phyloP scores from a whole-genome alignment of 2,888 invertebrate species.

The Conops quadrifasciatus region DNA sequence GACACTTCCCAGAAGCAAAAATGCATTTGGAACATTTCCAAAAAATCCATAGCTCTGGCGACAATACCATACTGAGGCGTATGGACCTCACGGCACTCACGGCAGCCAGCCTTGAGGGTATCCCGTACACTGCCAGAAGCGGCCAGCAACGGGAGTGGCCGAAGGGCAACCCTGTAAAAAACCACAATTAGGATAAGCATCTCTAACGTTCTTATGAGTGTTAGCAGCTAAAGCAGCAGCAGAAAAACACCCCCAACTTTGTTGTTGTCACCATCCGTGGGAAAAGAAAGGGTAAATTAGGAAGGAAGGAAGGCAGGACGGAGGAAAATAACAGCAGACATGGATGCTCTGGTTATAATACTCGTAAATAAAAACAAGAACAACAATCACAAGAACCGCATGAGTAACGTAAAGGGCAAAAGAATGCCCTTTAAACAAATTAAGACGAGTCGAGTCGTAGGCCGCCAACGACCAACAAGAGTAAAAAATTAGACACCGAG shows the following conservation, averaged over 20 bases:
- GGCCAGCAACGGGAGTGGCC: not conserved
- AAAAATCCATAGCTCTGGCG: not conserved
- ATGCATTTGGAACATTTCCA: conserved; percentile 24
- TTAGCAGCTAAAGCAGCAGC: conserved; percentile 21
- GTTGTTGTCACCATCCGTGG: too few relatives aligned
- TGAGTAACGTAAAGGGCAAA: not conserved
- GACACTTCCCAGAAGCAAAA: conserved; percentile 14
- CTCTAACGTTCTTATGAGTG: conserved; percentile 35
- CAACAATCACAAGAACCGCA: not conserved
- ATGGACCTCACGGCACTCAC: not conserved
- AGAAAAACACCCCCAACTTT: not conserved
- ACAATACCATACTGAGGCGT: not conserved
- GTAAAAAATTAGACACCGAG: too few relatives aligned
- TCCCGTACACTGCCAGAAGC: too few relatives aligned
- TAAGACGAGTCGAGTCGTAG: conserved; percentile 26
- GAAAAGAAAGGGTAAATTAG: too few relatives aligned
- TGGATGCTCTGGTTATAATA: too few relatives aligned
- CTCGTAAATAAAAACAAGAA: not conserved
- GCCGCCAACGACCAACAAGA: not conserved
- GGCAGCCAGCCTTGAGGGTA: not conserved
- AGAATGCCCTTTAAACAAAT: conserved; percentile 28
- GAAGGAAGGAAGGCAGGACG: too few relatives aligned
- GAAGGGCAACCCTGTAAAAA: conserved; percentile 37
- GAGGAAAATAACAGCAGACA: too few relatives aligned
- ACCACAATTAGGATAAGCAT: conserved; percentile 55